Evolutionary conservation across 1,140 invertebrate species (phyloP).

Genomic region (Heterodera schachtii): DNA sequence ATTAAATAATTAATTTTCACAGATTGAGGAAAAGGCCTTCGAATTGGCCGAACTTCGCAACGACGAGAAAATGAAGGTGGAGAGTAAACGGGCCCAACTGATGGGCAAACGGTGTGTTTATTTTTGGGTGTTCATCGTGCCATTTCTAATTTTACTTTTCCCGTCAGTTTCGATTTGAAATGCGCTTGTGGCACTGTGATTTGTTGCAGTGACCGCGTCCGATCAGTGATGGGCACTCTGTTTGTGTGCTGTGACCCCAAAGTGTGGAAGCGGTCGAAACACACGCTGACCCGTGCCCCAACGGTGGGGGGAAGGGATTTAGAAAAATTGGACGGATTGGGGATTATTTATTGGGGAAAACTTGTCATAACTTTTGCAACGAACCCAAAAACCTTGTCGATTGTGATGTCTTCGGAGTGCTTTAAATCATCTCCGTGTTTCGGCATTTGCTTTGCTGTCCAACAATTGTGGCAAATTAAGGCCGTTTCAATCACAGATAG

Average conservation of each 20-base stretch:
- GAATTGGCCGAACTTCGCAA: not conserved
- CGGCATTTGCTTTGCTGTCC: too few species aligned
- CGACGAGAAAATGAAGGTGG: constrained; percentile 9
- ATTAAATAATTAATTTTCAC: too few species aligned
- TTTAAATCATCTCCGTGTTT: too few species aligned
- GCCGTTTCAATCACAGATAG: too few species aligned
- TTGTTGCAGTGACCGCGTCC: constrained; percentile 36
- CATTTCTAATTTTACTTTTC: constrained; percentile 20
- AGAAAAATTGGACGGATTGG: too few species aligned
- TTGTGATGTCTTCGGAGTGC: too few species aligned
- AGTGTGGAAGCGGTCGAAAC: constrained; percentile 35
- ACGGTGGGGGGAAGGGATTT: constrained; percentile 6
- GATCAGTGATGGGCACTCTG: constrained; percentile 24
- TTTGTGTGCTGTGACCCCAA: constrained; percentile 39
- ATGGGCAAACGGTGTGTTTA: constrained; percentile 10
- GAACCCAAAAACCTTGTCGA: too few species aligned
- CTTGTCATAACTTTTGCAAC: too few species aligned
- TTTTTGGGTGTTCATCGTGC: constrained; percentile 26
- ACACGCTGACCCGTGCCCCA: constrained; percentile 13
- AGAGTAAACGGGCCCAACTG: not conserved
- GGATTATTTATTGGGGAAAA: not conserved
- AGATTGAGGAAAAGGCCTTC: constrained; percentile 23
- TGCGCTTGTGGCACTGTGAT: constrained; percentile 32
- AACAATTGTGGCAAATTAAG: too few species aligned
- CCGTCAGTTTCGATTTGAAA: not conserved